phyloP scores from a whole-genome alignment of 2,797 vertebrate species.

The Buphagus erythrorhynchus region DNA sequence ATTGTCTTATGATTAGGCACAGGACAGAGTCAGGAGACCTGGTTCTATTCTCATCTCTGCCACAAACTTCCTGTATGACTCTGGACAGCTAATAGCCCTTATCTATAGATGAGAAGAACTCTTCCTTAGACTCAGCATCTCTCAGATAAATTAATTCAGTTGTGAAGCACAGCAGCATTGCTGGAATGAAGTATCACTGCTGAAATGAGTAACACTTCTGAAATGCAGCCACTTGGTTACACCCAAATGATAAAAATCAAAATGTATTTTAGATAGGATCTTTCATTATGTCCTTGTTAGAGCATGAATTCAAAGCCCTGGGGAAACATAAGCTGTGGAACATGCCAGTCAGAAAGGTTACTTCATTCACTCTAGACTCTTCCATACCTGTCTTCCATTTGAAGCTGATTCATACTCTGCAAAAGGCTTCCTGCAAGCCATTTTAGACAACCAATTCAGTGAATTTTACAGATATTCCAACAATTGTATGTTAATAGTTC shows the following conservation, averaged over 20 bases:
- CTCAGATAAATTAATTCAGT: background rate
- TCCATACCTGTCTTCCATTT: slow-evolving; percentile 27
- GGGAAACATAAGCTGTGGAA: slow-evolving; percentile 24
- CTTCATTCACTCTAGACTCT: slow-evolving; percentile 13
- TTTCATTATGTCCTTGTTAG: slow-evolving; percentile 33
- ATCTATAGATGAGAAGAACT: background rate
- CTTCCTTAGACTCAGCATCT: background rate
- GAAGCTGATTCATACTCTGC: slow-evolving; percentile 5
- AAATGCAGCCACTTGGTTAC: slow-evolving; percentile 40
- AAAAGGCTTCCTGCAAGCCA: background rate
- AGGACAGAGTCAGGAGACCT: slow-evolving; percentile 42
- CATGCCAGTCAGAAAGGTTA: slow-evolving; percentile 15
- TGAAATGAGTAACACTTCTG: slow-evolving; percentile 49
- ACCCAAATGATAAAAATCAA: slow-evolving; percentile 55
- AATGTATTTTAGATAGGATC: slow-evolving; percentile 7
- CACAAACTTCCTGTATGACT: slow-evolving; percentile 10
- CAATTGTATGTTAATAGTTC: background rate
- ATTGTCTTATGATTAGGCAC: slow-evolving; percentile 34
- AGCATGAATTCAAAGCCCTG: slow-evolving; percentile 49
- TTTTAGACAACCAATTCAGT: background rate
- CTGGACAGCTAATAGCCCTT: slow-evolving; percentile 8
- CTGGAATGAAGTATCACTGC: background rate
- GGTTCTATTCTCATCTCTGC: slow-evolving; percentile 25
- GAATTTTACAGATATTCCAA: background rate
- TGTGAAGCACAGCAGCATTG: background rate